A percentile compares a stretch with the other conserved stretches of the same genome.
phyloP scores from a whole-genome alignment of 2,113 vertebrate species.

The Larimichthys crocea region DNA sequence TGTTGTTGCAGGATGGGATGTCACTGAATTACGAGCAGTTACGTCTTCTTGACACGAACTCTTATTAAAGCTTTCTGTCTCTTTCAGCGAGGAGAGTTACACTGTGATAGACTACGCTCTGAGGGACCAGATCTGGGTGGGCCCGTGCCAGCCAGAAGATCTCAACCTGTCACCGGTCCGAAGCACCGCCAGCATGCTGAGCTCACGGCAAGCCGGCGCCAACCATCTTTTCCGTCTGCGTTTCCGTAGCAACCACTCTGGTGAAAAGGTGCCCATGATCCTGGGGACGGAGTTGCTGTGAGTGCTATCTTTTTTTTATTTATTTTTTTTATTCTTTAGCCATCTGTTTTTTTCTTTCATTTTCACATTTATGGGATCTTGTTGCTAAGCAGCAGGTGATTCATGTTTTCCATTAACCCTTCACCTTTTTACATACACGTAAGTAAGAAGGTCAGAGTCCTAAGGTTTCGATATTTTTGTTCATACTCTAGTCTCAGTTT shows the following conservation, averaged over 20 bases:
- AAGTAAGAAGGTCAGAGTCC: not conserved
- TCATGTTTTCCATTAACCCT: not conserved
- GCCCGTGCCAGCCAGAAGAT: slow-evolving; percentile 84
- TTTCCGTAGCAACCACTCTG: slow-evolving; percentile 90
- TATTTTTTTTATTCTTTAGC: not conserved
- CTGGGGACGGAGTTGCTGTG: slow-evolving; percentile 91
- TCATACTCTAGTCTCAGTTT: not conserved
- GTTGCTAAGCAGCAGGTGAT: not conserved
- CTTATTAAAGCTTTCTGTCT: not conserved
- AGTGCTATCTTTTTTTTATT: slow-evolving; percentile 74
- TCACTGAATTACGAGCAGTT: not conserved
- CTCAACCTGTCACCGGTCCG: slow-evolving; percentile 84
- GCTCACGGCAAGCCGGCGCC: slow-evolving; percentile 82
- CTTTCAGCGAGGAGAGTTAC: slow-evolving; percentile 93
- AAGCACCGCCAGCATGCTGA: slow-evolving; percentile 84
- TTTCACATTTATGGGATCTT: not conserved
- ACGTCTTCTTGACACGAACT: not conserved
- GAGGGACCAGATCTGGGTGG: slow-evolving; percentile 90
- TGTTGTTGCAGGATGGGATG: too few relatives aligned
- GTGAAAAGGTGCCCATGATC: slow-evolving; percentile 89
- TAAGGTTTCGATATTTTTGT: not conserved
- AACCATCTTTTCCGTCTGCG: slow-evolving; percentile 88
- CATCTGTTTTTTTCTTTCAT: slow-evolving; percentile 13
- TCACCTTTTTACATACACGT: not conserved
- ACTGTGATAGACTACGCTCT: slow-evolving; percentile 92